phyloP scores from a whole-genome alignment of 2,797 vertebrate species.

The Eulemur coronatus region DNA sequence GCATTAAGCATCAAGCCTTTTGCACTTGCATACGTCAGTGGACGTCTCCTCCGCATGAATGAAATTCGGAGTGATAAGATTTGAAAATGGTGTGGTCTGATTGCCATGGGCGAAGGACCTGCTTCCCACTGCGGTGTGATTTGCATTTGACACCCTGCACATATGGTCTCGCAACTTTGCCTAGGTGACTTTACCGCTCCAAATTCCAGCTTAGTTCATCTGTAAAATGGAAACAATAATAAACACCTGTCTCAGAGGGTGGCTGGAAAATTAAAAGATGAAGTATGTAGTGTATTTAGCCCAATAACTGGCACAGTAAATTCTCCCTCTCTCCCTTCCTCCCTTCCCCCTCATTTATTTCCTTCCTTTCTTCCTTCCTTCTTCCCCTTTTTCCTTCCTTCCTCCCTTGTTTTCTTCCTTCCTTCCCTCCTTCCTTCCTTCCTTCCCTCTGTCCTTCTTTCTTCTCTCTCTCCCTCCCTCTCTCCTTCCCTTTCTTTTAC shows the following conservation, averaged over 20 bases:
- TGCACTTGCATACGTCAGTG: rapidly evolving
- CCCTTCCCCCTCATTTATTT: too few relatives aligned
- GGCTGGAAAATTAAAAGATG: background rate
- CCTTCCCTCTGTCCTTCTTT: rapidly evolving
- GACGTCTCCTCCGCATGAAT: background rate
- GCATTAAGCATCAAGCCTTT: background rate
- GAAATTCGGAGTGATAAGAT: rapidly evolving
- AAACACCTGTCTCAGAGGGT: background rate
- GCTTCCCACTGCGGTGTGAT: background rate
- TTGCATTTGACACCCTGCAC: background rate
- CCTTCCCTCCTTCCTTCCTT: background rate
- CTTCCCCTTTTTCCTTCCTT: background rate
- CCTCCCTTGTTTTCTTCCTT: too few relatives aligned
- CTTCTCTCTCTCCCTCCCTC: rapidly evolving
- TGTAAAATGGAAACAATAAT: background rate
- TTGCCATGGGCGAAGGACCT: background rate
- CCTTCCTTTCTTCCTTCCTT: background rate
- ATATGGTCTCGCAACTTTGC: background rate
- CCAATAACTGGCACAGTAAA: too few relatives aligned
- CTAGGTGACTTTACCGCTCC: background rate
- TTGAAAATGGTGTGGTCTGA: background rate
- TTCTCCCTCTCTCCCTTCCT: too few relatives aligned
- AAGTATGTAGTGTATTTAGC: too few relatives aligned
- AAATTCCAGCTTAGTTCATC: background rate
- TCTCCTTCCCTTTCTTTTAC: background rate